Conservation (phyloP, 2,113 vertebrate genomes). For the Illadopsis cleaveri region DNA sequence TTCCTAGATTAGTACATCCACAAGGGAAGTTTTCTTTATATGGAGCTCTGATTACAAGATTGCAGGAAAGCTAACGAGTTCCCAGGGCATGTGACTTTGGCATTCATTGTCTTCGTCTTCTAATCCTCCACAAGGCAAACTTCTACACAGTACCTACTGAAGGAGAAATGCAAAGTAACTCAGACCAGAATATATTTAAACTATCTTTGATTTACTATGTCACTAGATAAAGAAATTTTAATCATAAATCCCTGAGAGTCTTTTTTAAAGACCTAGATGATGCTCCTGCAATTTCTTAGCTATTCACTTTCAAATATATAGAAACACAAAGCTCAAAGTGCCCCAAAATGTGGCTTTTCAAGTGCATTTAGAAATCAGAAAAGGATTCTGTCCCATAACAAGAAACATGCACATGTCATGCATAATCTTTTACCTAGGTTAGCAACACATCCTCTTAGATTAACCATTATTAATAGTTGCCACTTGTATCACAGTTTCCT, state of each 20-base stretch:
- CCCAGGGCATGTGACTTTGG: neutral
- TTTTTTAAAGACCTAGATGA: neutral
- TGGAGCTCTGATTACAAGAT: constrained; percentile 31
- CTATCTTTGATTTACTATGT: constrained; percentile 8
- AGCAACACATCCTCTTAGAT: neutral
- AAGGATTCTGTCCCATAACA: neutral
- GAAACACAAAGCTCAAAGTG: neutral
- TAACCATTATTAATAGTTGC: neutral
- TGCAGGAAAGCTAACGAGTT: constrained; percentile 32
- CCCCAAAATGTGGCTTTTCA: neutral
- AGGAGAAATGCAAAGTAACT: constrained; percentile 54
- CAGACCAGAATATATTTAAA: neutral
- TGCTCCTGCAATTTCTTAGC: neutral
- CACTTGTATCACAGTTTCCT: neutral
- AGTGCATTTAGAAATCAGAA: neutral
- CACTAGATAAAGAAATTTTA: constrained; percentile 19
- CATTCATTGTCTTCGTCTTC: constrained; percentile 29
- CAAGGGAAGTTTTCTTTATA: neutral
- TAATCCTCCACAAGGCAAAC: constrained; percentile 34
- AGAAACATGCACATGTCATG: rapidly evolving
- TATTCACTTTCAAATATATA: neutral
- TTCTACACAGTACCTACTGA: neutral
- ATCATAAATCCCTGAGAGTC: neutral
- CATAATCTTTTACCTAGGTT: neutral
- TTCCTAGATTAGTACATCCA: neutral